Evolutionary conservation across 2,113 vertebrate species (phyloP).

Genomic region (Aix galericulata): DNA sequence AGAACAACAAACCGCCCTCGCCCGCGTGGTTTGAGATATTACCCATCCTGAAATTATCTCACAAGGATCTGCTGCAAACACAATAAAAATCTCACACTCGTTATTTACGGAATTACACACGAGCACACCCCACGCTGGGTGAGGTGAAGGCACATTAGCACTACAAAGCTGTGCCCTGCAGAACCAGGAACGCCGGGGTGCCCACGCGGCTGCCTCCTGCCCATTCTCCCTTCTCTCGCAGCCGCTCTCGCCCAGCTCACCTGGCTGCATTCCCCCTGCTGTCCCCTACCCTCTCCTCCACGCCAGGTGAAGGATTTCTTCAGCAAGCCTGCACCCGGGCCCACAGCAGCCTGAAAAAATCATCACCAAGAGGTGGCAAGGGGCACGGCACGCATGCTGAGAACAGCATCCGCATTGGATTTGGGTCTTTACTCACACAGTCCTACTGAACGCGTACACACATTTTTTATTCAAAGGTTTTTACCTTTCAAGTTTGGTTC

Average conservation of each 20-base stretch:
- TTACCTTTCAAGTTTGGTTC: background rate
- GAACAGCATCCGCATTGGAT: background rate
- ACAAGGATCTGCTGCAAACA: background rate
- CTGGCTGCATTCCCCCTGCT: background rate
- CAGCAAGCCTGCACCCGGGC: rapidly evolving
- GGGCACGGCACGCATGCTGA: background rate
- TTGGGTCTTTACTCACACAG: background rate
- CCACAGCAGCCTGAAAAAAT: background rate
- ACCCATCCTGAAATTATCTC: background rate
- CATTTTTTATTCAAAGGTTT: background rate
- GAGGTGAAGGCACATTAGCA: background rate
- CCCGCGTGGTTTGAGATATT: background rate
- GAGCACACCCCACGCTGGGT: background rate
- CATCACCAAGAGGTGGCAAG: background rate
- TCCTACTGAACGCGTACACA: background rate
- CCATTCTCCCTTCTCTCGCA: background rate
- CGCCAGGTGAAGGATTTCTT: background rate
- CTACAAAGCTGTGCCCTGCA: background rate
- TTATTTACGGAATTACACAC: background rate
- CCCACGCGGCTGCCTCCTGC: background rate
- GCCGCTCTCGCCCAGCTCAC: background rate
- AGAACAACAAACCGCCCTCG: background rate
- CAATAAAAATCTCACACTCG: background rate
- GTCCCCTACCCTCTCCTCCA: background rate
- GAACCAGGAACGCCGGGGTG: background rate